These are phyloP conservation scores for Xiphophorus birchmanni DNA, from an alignment of 2,797 vertebrate species.

Conservation along the genomic window DNA sequence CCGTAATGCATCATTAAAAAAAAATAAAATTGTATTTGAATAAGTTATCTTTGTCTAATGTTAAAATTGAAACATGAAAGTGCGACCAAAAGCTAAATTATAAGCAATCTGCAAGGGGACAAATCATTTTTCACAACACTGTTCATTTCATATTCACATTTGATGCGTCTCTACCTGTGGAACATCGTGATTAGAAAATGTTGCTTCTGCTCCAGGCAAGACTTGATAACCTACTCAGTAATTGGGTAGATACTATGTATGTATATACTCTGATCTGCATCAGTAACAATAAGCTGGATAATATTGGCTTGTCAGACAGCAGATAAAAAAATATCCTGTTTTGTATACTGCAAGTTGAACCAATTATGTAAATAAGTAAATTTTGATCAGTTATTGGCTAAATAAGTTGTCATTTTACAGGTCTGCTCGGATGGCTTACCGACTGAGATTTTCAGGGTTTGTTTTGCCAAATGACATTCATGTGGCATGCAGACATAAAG, in stretches of 20 bases:
- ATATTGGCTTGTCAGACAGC: constrained; percentile 1
- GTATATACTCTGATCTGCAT: neutral
- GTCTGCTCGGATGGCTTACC: neutral
- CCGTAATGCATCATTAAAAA: neutral
- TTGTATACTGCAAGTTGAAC: neutral
- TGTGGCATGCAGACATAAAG: constrained; percentile 23
- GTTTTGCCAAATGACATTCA: constrained; percentile 28
- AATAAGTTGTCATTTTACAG: constrained; percentile 3
- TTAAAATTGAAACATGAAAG: neutral
- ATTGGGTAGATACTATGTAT: neutral
- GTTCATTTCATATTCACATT: neutral
- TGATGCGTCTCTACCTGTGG: neutral
- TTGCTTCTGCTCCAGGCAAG: neutral
- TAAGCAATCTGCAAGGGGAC: neutral
- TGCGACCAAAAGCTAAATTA: neutral
- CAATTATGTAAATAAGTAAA: neutral
- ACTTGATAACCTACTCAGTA: neutral
- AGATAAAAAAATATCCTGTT: neutral
- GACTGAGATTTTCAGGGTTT: constrained; percentile 10
- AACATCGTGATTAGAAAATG: neutral
- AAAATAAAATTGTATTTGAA: neutral
- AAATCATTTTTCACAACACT: neutral
- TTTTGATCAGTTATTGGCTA: neutral
- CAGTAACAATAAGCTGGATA: neutral
- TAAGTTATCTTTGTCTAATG: neutral